Evolutionary conservation across 2,888 invertebrate genomes (phyloP), one percentile per base, ranked within the genome.

Genomic region (Keiferia lycopersicella): DNA sequence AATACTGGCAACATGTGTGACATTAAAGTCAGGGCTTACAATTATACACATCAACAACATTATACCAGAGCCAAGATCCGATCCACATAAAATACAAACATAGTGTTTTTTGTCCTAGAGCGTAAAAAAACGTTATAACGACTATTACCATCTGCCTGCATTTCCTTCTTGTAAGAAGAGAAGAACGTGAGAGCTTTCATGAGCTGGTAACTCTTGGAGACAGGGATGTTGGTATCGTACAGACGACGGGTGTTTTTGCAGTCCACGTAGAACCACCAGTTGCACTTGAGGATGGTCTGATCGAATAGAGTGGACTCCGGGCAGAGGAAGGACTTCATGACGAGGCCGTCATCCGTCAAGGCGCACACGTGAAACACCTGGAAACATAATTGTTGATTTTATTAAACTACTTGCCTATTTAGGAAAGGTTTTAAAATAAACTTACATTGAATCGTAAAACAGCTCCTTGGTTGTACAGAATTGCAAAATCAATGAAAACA

Each of bases 181-280:
- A 97, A 97, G 90, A 97, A 97, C 0, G 97, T 96, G 11, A 97
- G 87, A 0, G 97, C 97, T 82, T 97, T 97, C 96, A 97, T 97
- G 4, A 97, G 92, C 83, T 97, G 97, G 82, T 97, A 97, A 82
- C 97, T 97, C 86, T 97, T 97, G 38, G 97, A 97, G 62, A 97
- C 95, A 0, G 97, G 97, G 68, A 97, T 96, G 81, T 98, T 98
- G 14, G 97, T 96, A 76, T 97, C 97, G 82, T 97, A 98, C 30
- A 97, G 90, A 69, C 94, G 94, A 73, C 94, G 94, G 22, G 97
- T 96, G 64, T 94, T 93, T 82, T 96, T 96, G 86, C 98, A 98
- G 80, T 97, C 97, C 0, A 97, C 97, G 82, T 97, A 97, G 91
- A 97, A 97, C 96, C 97, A 97, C 97, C 97, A 97, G 83, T 97